Base-by-base conservation (phyloP, 2,888 invertebrate genomes). In the Tenthredo amoena region DNA sequence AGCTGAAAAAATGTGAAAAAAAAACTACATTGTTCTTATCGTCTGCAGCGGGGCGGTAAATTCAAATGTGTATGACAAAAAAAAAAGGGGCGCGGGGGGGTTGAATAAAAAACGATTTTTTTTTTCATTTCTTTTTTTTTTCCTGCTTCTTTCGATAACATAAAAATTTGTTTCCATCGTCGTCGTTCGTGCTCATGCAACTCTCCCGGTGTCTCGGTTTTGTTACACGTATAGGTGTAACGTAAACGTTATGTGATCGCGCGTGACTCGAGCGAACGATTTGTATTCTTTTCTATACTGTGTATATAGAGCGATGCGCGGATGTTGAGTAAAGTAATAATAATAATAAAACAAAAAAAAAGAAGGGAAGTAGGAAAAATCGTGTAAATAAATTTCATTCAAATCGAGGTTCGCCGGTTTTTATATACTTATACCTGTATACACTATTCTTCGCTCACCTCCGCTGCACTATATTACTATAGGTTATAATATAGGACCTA, bases 401-500 rank as follows among this genome's bases (percentile, higher is more conserved):
- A 34, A 40, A 72, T 72, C 72, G 72, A 40, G 34, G n/a, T 72
- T n/a, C 72, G 10, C 1, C 40, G 37, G 40, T 18, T 18, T 40
- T 40, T 40, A 37, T 40, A 12, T 5, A 6, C 37, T 0, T 31
- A 9, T 26, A 26, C 26, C 65, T 65, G n/a, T n/a, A 26, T 65
- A 0, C 15, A 4, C 26, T 0, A 65, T 21, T 31, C 12, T 31
- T 15, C 12, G 10, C 26, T 65, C 15, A 65, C 12, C 12, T 65
- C 15, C 15, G 15, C 12, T 82, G 84, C 68, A 62, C 81, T 74
- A 58, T 34, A 86, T 77, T 74, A 47, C n/a, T 83, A 82, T 58
- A 47, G 21, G 47, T 86, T 10, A 89, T 89, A 26, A 26, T 26
- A 26, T 26, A 26, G 26, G 26, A 89, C 90, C 90, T 91, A 74